Evolutionary conservation across 1,140 invertebrate species (phyloP).

Genomic region (Formica selysi): DNA sequence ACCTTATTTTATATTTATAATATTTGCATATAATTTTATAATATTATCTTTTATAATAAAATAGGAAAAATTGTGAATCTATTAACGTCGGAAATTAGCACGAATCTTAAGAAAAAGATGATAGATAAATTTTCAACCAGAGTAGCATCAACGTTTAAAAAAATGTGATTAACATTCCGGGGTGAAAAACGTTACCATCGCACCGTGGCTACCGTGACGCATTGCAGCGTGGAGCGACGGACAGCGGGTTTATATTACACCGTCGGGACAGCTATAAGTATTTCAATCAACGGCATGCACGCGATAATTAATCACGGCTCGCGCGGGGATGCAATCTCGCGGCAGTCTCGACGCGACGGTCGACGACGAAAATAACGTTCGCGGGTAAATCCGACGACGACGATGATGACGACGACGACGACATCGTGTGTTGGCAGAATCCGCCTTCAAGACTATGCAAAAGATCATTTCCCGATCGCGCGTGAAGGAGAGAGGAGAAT

Average conservation of each 20-base stretch:
- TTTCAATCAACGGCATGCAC: constrained; percentile 62
- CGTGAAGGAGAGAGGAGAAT: too few species aligned
- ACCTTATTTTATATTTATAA: neutral
- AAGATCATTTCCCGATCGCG: constrained; percentile 40
- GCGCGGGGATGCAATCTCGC: constrained; percentile 55
- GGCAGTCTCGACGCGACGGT: constrained; percentile 19
- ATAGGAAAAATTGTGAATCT: neutral
- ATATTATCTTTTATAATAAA: neutral
- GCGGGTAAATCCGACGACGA: constrained; percentile 52
- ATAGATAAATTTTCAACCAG: neutral
- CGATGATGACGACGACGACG: neutral
- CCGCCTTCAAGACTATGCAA: neutral
- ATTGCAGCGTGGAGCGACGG: neutral
- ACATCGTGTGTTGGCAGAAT: neutral
- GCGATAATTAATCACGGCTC: constrained; percentile 61
- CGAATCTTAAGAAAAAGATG: neutral
- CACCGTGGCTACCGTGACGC: constrained; percentile 38
- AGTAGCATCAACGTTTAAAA: neutral
- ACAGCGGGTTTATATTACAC: constrained; percentile 51
- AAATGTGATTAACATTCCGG: constrained; percentile 55
- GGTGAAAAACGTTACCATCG: constrained; percentile 42
- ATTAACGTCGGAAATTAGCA: neutral
- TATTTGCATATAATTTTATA: neutral
- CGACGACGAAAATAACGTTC: constrained; percentile 53
- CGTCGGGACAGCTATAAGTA: constrained; percentile 60